Evolutionary conservation across 1,140 invertebrate species (phyloP).

Genomic region (Lanistes nyassanus): DNA sequence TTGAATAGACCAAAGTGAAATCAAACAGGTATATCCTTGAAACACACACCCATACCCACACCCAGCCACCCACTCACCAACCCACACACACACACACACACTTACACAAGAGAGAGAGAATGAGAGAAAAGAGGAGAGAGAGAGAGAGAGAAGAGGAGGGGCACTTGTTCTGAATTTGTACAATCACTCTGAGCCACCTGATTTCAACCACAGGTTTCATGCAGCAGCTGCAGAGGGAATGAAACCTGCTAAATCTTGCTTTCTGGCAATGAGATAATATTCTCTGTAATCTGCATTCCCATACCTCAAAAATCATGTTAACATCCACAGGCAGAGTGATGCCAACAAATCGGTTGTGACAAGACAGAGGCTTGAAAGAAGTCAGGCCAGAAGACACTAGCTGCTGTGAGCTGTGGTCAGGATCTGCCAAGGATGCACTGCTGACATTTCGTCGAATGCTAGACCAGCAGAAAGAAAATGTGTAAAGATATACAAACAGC

Average conservation of each 20-base stretch:
- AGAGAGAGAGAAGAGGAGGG: too few relatives aligned
- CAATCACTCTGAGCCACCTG: too few relatives aligned
- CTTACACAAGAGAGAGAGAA: too few relatives aligned
- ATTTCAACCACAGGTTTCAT: too few relatives aligned
- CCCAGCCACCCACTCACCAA: neutral
- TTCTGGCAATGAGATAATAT: too few relatives aligned
- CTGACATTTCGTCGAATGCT: constrained; percentile 51
- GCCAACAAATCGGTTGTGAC: constrained; percentile 74
- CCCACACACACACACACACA: neutral
- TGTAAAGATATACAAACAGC: neutral
- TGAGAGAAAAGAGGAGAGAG: too few relatives aligned
- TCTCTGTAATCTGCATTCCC: neutral
- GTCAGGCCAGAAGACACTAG: constrained; percentile 20
- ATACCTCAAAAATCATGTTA: constrained; percentile 65
- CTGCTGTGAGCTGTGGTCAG: constrained; percentile 42
- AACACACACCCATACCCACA: neutral
- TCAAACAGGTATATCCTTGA: too few relatives aligned
- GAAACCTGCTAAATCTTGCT: too few relatives aligned
- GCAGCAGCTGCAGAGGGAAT: too few relatives aligned
- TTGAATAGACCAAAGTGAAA: too few relatives aligned
- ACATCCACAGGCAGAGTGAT: constrained; percentile 70
- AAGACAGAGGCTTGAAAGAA: constrained; percentile 31
- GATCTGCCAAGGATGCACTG: constrained; percentile 51
- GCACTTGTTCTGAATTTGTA: too few relatives aligned
- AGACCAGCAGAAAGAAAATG: constrained; percentile 6